Conservation (phyloP, 2,113 vertebrate genomes). For the Promerops cafer region DNA sequence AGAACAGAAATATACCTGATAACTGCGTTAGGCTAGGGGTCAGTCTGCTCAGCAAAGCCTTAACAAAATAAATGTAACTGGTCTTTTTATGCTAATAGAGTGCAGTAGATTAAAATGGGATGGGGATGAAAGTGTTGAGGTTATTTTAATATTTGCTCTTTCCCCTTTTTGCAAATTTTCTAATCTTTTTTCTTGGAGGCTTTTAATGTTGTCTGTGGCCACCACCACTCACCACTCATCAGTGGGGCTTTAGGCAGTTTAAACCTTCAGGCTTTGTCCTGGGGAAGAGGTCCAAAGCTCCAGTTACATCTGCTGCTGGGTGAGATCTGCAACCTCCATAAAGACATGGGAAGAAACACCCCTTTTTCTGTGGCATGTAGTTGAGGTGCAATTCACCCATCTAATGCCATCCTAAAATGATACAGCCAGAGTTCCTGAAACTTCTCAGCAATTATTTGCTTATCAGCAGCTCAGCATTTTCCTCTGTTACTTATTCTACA, state of each 20-base stretch:
- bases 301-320: background rate
- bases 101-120: background rate
- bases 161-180: background rate
- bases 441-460: background rate
- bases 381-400: background rate
- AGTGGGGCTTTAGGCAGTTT: background rate
- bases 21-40: background rate
- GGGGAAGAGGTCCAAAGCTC: background rate
- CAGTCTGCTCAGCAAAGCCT: background rate
- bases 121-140: background rate
- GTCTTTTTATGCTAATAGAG: background rate
- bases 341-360: background rate
- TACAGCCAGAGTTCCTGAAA: background rate
- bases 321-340: background rate
- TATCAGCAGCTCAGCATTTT: background rate
- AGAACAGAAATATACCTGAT: background rate
- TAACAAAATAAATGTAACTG: background rate
- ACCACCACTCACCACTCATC: background rate
- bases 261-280: background rate
- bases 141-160: background rate
- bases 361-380: background rate
- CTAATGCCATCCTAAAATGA: background rate
- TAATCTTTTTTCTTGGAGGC: background rate
- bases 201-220: background rate
- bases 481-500: background rate